Evolutionary conservation across 2,113 vertebrate species (phyloP).

Genomic region (Campylomormyrus numenius): DNA sequence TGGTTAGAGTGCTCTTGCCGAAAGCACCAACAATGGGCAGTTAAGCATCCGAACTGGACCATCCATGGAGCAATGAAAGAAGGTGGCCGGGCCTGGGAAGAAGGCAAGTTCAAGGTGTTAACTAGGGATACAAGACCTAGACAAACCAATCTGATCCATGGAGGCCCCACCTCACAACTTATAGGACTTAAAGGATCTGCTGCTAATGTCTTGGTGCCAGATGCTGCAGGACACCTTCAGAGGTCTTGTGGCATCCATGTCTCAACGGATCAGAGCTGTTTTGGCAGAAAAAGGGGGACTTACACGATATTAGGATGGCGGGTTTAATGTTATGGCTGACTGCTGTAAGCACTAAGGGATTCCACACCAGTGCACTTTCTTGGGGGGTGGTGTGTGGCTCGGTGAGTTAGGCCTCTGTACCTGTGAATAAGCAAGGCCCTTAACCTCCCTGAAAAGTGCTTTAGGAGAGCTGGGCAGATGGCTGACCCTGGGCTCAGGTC

Average conservation of each 20-base stretch:
- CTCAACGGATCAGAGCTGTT: not conserved
- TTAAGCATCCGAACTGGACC: not conserved
- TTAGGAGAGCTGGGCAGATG: not conserved
- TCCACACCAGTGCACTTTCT: not conserved
- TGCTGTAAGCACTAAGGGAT: not conserved
- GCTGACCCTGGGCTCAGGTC: not conserved
- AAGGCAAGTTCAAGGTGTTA: not conserved
- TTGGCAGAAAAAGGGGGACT: not conserved
- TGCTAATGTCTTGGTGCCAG: not conserved
- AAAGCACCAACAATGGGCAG: not conserved
- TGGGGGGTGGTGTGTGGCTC: not conserved
- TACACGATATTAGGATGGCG: not conserved
- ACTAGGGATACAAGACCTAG: not conserved
- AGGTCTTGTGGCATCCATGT: not conserved
- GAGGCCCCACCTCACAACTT: not conserved
- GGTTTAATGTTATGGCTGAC: not conserved
- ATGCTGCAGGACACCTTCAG: not conserved
- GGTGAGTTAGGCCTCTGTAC: not conserved
- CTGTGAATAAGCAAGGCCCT: not conserved
- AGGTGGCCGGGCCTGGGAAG: not conserved
- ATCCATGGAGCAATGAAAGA: not conserved
- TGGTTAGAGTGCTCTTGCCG: not conserved
- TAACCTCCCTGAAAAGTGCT: not conserved
- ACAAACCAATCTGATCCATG: not conserved
- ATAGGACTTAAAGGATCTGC: not conserved